These are phyloP conservation scores for Neolamprologus toae DNA, from an alignment of 2,113 vertebrate genomes.

Conservation along the genomic window DNA sequence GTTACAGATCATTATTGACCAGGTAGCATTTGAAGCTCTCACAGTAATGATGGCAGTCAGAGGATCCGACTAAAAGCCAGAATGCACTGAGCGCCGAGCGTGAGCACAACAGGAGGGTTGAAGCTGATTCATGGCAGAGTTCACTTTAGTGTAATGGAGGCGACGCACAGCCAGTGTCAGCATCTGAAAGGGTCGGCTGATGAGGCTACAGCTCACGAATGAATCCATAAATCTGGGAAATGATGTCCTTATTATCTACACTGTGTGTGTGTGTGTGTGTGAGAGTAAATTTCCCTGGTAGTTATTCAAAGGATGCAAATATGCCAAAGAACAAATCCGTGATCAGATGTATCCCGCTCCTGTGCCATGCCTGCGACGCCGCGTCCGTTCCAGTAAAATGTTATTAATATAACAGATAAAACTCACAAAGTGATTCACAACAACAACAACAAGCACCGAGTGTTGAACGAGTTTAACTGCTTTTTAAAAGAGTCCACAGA, in stretches of 20 bases:
- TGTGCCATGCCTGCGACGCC: neutral
- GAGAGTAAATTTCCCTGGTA: neutral
- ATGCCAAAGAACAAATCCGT: neutral
- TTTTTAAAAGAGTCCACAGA: neutral
- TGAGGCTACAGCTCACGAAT: neutral
- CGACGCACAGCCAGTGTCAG: neutral
- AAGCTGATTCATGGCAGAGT: neutral
- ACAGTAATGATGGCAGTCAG: neutral
- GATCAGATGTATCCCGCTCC: neutral
- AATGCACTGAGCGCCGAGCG: neutral
- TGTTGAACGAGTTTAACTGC: neutral
- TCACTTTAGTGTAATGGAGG: neutral
- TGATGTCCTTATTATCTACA: neutral
- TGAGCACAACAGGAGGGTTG: neutral
- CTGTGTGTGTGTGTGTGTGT: neutral
- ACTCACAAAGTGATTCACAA: neutral
- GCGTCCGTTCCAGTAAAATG: accelerated
- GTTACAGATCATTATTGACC: neutral
- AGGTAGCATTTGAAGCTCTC: neutral
- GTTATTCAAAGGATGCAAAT: neutral
- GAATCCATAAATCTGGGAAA: neutral
- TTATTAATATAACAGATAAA: neutral
- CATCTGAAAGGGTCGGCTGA: neutral
- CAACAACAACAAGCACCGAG: neutral
- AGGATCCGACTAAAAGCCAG: neutral